These are phyloP conservation scores for Miniopterus natalensis DNA, from an alignment of 2,113 vertebrate genomes.

Conservation along the genomic window DNA sequence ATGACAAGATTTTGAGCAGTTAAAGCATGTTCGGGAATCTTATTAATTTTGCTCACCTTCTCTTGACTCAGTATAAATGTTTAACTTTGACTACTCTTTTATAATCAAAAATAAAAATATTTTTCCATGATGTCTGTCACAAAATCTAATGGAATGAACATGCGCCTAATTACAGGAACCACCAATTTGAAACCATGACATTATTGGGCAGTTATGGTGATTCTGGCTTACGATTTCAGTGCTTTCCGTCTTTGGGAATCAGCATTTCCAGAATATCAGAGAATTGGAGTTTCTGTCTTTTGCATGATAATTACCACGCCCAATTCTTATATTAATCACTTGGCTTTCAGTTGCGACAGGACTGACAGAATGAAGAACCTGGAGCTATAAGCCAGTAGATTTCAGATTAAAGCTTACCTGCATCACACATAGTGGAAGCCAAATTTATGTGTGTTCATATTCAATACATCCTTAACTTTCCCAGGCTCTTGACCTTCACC, in stretches of 20 bases:
- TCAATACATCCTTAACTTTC: background rate
- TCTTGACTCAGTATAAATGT: background rate
- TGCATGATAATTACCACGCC: background rate
- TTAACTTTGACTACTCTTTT: background rate
- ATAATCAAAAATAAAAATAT: background rate
- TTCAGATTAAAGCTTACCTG: background rate
- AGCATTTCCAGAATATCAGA: background rate
- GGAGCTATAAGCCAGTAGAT: background rate
- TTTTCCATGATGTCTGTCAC: background rate
- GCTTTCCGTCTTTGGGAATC: background rate
- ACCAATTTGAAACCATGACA: background rate
- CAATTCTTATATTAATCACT: background rate
- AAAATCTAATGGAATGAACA: background rate
- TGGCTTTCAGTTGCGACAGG: background rate
- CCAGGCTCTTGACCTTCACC: background rate
- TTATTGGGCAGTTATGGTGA: background rate
- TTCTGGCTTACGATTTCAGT: background rate
- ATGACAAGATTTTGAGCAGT: background rate
- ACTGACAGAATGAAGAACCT: background rate
- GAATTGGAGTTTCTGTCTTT: conserved; percentile 4
- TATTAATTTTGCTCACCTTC: background rate
- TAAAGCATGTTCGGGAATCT: background rate
- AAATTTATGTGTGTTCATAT: background rate
- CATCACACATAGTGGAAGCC: background rate
- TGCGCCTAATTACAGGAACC: background rate